Conservation (phyloP, 2,888 invertebrate species). For the Macaria liturata region DNA sequence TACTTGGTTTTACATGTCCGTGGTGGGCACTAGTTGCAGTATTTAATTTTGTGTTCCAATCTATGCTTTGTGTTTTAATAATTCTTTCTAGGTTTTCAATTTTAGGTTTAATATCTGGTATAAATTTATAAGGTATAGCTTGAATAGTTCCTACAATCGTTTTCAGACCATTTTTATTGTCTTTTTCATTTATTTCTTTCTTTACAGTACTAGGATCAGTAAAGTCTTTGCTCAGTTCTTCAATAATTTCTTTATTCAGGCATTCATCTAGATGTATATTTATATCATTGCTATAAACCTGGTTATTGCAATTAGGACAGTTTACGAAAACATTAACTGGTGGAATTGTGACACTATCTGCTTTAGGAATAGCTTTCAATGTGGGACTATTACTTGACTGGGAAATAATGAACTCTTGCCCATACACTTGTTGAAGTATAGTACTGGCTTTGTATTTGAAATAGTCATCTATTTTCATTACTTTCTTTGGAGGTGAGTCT, state of each 20-base stretch:
- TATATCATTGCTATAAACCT: constrained; percentile 57
- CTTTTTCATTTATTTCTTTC: constrained; percentile 1
- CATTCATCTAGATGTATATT: constrained; percentile 76
- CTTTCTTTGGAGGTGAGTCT: constrained; percentile 58
- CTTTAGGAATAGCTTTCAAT: constrained; percentile 45
- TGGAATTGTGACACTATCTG: constrained; percentile 38
- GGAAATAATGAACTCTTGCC: constrained; percentile 58
- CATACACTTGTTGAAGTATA: constrained; percentile 71
- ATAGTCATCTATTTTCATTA: constrained; percentile 70
- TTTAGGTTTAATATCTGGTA: constrained; percentile 8
- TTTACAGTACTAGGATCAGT: constrained; percentile 2
- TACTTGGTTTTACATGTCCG: constrained; percentile 1
- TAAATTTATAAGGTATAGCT: constrained; percentile 8
- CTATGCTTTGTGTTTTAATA: neutral
- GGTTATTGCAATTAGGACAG: constrained; percentile 77
- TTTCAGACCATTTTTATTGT: constrained; percentile 6
- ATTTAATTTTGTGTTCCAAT: neutral
- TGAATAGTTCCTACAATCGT: constrained; percentile 6
- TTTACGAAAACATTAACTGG: constrained; percentile 48
- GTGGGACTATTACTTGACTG: constrained; percentile 47
- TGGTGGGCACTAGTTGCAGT: neutral
- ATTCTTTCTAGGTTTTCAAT: constrained; percentile 4
- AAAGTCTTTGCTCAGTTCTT: constrained; percentile 45
- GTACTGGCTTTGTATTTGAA: constrained; percentile 56
- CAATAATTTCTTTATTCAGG: constrained; percentile 65